Conservation (phyloP, 2,113 vertebrate genomes). For the Ahaetulla prasina region DNA sequence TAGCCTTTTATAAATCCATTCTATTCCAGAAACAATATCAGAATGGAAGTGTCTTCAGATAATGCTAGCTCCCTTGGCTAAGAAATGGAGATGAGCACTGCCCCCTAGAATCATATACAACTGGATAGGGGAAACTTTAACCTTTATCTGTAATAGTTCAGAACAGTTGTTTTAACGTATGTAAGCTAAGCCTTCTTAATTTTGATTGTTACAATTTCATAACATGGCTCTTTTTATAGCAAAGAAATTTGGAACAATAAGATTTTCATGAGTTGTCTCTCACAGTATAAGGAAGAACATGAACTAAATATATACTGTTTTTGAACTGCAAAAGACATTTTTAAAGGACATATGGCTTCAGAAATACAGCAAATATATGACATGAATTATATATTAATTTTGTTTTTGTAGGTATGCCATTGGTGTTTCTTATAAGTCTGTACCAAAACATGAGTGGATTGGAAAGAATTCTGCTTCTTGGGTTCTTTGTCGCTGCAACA, state of each 20-base stretch:
- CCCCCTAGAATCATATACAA: background rate
- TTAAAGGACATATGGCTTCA: background rate
- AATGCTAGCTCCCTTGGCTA: background rate
- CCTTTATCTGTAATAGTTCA: background rate
- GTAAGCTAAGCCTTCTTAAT: constrained; percentile 8
- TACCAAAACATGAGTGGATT: constrained; percentile 94
- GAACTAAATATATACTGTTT: background rate
- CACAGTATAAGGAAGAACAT: background rate
- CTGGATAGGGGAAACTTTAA: background rate
- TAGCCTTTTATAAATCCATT: background rate
- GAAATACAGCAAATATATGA: background rate
- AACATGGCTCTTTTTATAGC: background rate
- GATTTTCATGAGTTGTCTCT: constrained; percentile 16
- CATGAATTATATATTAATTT: constrained; percentile 8
- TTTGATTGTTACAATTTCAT: constrained; percentile 25
- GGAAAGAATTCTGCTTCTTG: constrained; percentile 94
- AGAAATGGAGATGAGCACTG: background rate
- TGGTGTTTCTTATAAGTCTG: constrained; percentile 92
- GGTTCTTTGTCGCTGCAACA: constrained; percentile 95
- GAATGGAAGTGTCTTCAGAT: background rate
- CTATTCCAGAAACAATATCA: background rate
- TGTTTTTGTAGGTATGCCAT: constrained; percentile 86
- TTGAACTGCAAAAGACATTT: background rate
- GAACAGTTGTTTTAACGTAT: constrained; percentile 38
- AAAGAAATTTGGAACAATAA: background rate